phyloP scores from a whole-genome alignment of 2,888 invertebrate species.

The Leptopilina syphax region DNA sequence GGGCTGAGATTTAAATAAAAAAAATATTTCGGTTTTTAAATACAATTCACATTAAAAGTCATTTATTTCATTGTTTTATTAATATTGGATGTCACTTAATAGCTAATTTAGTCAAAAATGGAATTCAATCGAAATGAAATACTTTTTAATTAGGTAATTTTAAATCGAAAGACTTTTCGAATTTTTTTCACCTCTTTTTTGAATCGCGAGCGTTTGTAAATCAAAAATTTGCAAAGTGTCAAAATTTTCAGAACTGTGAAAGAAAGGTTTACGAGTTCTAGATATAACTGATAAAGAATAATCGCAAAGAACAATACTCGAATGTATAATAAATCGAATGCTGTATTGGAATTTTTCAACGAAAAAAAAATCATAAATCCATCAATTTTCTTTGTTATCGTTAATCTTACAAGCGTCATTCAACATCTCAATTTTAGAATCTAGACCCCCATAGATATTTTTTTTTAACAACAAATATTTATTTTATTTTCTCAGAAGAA shows the following conservation, averaged over 20 bases:
- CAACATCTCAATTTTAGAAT: background rate
- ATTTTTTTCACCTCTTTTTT: background rate
- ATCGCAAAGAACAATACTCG: background rate
- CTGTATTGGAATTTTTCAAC: background rate
- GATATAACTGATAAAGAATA: background rate
- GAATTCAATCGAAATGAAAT: too few relatives aligned
- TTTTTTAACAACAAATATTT: background rate
- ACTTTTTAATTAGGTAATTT: too few relatives aligned
- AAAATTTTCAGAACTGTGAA: background rate
- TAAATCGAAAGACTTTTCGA: too few relatives aligned
- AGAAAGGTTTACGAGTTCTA: background rate
- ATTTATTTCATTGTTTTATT: too few relatives aligned
- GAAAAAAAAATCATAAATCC: slow-evolving; percentile 7
- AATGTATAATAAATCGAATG: slow-evolving; percentile 10
- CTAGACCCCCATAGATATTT: background rate
- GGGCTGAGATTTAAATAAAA: too few relatives aligned
- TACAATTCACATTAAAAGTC: too few relatives aligned
- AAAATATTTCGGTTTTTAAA: too few relatives aligned
- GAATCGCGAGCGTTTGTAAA: background rate
- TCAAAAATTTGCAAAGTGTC: background rate
- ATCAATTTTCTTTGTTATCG: slow-evolving; percentile 6
- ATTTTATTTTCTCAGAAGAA: too few relatives aligned
- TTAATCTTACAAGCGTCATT: slow-evolving; percentile 5
- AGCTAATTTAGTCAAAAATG: too few relatives aligned
- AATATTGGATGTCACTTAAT: too few relatives aligned